These are phyloP conservation scores for Mythimna vitellina DNA, from an alignment of 2,888 invertebrate species.

Conservation along the genomic window DNA sequence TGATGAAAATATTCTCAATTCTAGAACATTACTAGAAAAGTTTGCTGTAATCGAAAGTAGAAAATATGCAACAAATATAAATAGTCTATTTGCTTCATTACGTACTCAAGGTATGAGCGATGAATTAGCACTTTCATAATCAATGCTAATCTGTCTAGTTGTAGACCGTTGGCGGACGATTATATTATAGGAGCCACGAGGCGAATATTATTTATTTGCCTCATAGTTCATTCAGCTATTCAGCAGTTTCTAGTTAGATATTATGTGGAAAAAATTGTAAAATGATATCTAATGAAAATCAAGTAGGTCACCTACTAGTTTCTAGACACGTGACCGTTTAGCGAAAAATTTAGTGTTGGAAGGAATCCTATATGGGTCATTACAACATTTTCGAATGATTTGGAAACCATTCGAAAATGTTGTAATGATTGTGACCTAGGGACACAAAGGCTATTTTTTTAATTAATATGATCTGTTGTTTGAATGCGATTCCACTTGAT, in stretches of 20 bases:
- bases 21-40: background rate
- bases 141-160: constrained; percentile 43
- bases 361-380: background rate
- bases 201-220: background rate
- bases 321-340: background rate
- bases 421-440: no score
- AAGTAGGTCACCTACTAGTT: background rate
- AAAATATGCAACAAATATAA: constrained; percentile 9
- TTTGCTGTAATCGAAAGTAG: constrained; percentile 11
- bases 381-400: no score
- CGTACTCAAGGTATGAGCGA: constrained; percentile 30
- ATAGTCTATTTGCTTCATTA: constrained; percentile 33
- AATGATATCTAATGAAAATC: background rate
- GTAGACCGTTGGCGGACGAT: constrained; percentile 28
- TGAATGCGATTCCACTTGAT: no score
- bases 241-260: background rate
- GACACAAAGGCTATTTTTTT: no score
- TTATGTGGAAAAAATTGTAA: background rate
- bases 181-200: constrained; percentile 26
- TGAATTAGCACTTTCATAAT: constrained; percentile 46
- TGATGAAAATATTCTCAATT: background rate
- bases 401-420: no score
- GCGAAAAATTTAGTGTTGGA: background rate
- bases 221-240: background rate
- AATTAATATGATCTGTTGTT: no score